Evolutionary conservation across 2,113 vertebrate genomes (phyloP), one percentile per base, ranked within the genome.

Genomic region (Scophthalmus maximus): DNA sequence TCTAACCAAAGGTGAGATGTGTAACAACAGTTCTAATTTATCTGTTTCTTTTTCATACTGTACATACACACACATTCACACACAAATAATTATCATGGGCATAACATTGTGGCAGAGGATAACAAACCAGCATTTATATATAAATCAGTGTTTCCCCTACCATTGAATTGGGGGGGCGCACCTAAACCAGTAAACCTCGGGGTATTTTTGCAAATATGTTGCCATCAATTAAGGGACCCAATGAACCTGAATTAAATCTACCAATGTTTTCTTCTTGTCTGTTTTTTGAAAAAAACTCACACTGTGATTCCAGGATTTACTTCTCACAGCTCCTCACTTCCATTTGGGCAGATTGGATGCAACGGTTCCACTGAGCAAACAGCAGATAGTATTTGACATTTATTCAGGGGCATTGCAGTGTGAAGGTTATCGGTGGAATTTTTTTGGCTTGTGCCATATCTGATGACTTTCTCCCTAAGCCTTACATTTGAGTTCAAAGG

Each of bases 381-480:
- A 87, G 84, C 70, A 91, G 91, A 93, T 92, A 92, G 83, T 68
- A 68, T 90, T 88, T 93, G 93, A 91, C 92, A 93, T 93, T 92
- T 93, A 93, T 90, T 93, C 90, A 84, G 91, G 90, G 83, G 81
- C 87, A 88, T 77, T 82, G 55, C 79, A 83, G 85, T 91, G 86
- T 92, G 91, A 93, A 91, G 87, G 92, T 93, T 93, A 93, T 92
- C 88, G 64, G 78, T 55, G 70, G 82, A 87, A 88, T 92, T 89
- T 81, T 90, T 89, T 83, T 88, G 89, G 85, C 89, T 85, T 85
- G 86, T 87, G 91, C 84, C 89, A 88, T 90, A 89, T 92, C 87
- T 91, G 90, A 93, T 92, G 86, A 88, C 87, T 90, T 90, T 87
- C 87, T 91, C 67, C 84, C 79, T 85, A 89, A 86, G 81, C 83